A percentile compares a stretch with the other conserved stretches of the same genome.
phyloP scores from a whole-genome alignment of 2,113 vertebrate species.

The Proterorhinus semilunaris region DNA sequence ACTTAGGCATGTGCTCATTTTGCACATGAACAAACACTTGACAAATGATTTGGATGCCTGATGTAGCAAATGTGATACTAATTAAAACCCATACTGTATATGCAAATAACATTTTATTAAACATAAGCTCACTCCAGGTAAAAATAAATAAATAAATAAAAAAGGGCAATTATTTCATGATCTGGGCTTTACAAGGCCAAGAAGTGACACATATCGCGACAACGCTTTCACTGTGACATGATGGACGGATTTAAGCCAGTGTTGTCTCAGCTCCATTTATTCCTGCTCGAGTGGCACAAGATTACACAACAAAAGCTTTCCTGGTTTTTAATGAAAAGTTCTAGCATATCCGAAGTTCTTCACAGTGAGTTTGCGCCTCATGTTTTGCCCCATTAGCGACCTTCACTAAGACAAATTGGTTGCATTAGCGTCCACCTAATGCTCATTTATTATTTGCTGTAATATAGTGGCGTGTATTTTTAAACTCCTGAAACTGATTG shows the following conservation, averaged over 20 bases:
- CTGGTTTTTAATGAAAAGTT: constrained; percentile 71
- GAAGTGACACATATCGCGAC: too few relatives aligned
- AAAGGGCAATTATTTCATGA: too few relatives aligned
- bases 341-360: constrained; percentile 58
- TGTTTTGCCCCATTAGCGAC: constrained; percentile 74
- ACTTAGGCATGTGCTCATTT: too few relatives aligned
- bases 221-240: constrained; percentile 15
- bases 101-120: too few relatives aligned
- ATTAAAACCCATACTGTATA: too few relatives aligned
- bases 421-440: constrained; percentile 72
- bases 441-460: constrained; percentile 77
- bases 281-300: constrained; percentile 51
- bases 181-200: too few relatives aligned
- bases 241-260: constrained; percentile 57
- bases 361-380: constrained; percentile 52
- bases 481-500: constrained; percentile 64
- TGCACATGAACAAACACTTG: too few relatives aligned
- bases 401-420: constrained; percentile 77
- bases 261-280: constrained; percentile 49
- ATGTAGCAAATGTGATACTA: too few relatives aligned
- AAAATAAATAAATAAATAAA: too few relatives aligned
- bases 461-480: constrained; percentile 67
- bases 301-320: constrained; percentile 68
- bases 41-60: too few relatives aligned
- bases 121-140: too few relatives aligned